Conservation (phyloP, 1,140 invertebrate species). For the Drosophila subpulchrella region DNA sequence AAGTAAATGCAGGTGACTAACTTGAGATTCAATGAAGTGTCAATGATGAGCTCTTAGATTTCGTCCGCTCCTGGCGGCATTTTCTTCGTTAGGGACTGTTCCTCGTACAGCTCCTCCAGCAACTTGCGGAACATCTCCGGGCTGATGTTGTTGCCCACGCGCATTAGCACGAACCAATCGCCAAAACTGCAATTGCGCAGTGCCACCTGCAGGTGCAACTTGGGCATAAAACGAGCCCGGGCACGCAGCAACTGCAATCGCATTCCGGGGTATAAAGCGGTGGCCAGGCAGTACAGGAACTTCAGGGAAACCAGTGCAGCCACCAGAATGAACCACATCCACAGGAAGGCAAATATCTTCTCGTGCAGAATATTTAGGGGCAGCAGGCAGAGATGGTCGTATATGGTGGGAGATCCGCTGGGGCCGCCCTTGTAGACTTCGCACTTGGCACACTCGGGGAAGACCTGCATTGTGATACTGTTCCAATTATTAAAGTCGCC, state of each 20-base stretch:
- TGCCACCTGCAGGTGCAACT: slow-evolving; percentile 29
- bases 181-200: slow-evolving; percentile 84
- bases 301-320: slow-evolving; percentile 87
- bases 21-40: background rate
- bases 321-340: slow-evolving; percentile 92
- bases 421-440: slow-evolving; percentile 88
- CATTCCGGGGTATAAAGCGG: slow-evolving; percentile 62
- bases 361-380: slow-evolving; percentile 92
- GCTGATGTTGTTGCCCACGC: slow-evolving; percentile 89
- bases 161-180: slow-evolving; percentile 90
- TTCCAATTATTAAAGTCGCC: slow-evolving; percentile 79
- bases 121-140: slow-evolving; percentile 87
- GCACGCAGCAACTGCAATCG: slow-evolving; percentile 85
- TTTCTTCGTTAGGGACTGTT: slow-evolving; percentile 6
- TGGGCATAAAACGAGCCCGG: slow-evolving; percentile 74
- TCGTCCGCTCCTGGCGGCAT: slow-evolving; percentile 18
- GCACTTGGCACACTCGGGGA: slow-evolving; percentile 93
- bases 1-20: slow-evolving; percentile 14
- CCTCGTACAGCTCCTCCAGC: slow-evolving; percentile 84
- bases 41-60: slow-evolving; percentile 9
- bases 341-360: slow-evolving; percentile 92
- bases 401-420: slow-evolving; percentile 86
- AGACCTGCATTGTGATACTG: slow-evolving; percentile 87
- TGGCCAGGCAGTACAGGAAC: slow-evolving; percentile 86
- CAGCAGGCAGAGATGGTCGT: slow-evolving; percentile 90